phyloP scores from a whole-genome alignment of 2,888 invertebrate genomes.

The Margaritifera margaritifera region DNA sequence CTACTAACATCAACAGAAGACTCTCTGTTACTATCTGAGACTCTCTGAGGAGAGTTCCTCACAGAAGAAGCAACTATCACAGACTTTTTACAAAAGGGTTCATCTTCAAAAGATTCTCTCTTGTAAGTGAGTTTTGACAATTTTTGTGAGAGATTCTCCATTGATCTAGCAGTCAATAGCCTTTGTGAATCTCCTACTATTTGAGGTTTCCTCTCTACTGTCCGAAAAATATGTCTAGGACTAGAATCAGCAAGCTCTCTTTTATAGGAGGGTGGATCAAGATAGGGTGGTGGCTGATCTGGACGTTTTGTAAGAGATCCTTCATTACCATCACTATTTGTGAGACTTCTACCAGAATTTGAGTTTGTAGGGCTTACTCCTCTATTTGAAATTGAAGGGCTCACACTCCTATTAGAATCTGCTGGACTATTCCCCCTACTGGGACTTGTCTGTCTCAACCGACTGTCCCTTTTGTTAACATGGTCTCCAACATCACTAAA shows the following conservation, averaged over 20 bases:
- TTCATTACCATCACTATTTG: conserved; percentile 8
- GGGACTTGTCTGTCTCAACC: conserved; percentile 13
- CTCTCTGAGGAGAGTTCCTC: no score
- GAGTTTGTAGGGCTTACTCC: no score
- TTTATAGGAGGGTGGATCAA: conserved; percentile 38
- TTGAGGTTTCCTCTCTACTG: conserved; percentile 2
- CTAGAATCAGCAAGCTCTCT: conserved; percentile 36
- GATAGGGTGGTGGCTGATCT: conserved; percentile 33
- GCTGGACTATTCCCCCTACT: conserved; percentile 8
- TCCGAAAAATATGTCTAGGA: conserved; percentile 23
- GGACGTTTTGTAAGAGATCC: conserved; percentile 23
- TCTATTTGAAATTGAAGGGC: no score
- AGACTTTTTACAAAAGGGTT: no score
- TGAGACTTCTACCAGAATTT: no score
- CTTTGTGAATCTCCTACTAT: background rate
- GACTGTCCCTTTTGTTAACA: conserved; percentile 9
- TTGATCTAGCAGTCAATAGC: background rate
- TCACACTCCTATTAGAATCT: conserved; percentile 8
- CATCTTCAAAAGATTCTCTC: no score
- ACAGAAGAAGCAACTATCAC: no score
- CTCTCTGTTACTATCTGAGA: background rate
- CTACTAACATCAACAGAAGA: background rate
- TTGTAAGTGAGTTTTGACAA: no score
- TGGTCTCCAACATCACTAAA: conserved; percentile 41
- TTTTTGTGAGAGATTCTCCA: no score